phyloP scores from a whole-genome alignment of 1,140 invertebrate species.

The Listronotus bonariensis region DNA sequence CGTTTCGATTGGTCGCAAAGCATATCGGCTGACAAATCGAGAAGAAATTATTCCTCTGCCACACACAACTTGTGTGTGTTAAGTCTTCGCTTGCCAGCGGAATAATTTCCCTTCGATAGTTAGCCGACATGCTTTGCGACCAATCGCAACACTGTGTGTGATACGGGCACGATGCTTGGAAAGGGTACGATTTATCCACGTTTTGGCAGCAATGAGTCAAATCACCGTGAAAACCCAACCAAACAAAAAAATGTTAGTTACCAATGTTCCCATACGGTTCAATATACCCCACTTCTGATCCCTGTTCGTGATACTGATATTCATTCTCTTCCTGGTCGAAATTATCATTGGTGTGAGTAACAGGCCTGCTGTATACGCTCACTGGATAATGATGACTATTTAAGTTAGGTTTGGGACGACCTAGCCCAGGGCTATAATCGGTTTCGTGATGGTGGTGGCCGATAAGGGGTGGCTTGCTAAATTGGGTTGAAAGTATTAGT shows the following conservation, averaged over 20 bases:
- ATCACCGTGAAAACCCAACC: neutral
- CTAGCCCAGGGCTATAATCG: slow-evolving; percentile 12
- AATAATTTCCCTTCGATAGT: too few species aligned
- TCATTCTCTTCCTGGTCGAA: slow-evolving; percentile 10
- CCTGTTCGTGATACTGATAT: slow-evolving; percentile 10
- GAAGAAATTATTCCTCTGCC: too few species aligned
- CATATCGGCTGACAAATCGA: too few species aligned
- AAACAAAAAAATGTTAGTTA: slow-evolving; percentile 23
- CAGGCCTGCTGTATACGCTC: slow-evolving; percentile 13
- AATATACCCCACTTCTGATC: slow-evolving; percentile 14
- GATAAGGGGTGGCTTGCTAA: slow-evolving; percentile 14
- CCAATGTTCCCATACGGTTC: slow-evolving; percentile 34
- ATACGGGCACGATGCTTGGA: too few species aligned
- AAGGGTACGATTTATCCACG: too few species aligned
- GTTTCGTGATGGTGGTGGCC: slow-evolving; percentile 19
- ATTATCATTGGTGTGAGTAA: neutral
- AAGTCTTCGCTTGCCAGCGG: too few species aligned
- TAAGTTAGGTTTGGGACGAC: slow-evolving; percentile 22
- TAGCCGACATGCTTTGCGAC: too few species aligned
- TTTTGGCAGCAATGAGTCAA: too few species aligned
- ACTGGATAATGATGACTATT: slow-evolving; percentile 13
- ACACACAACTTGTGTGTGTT: too few species aligned
- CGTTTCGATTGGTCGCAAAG: too few species aligned
- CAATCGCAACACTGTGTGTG: too few species aligned
- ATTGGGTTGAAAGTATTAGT: slow-evolving; percentile 7